These are phyloP conservation scores for Neopipo cinnamomea DNA, from an alignment of 2,113 vertebrate species.

Conservation along the genomic window DNA sequence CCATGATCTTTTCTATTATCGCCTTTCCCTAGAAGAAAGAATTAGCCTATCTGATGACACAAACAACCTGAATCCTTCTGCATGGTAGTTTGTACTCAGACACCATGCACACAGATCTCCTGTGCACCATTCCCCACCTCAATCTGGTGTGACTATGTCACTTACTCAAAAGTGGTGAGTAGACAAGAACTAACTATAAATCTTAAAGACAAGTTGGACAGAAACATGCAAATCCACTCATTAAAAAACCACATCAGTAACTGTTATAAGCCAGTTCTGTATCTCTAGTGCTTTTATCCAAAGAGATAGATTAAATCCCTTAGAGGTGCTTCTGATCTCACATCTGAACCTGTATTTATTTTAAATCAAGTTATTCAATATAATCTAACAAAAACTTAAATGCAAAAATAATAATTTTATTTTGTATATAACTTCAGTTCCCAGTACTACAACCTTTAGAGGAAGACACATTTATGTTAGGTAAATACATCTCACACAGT, in stretches of 20 bases:
- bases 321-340: neutral
- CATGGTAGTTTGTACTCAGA: neutral
- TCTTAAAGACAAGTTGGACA: neutral
- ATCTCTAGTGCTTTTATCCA: neutral
- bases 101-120: neutral
- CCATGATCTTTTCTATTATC: slow-evolving; percentile 17
- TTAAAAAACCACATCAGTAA: neutral
- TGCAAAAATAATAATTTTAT: neutral
- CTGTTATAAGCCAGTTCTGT: neutral
- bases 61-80: neutral
- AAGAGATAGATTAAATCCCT: neutral
- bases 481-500: neutral
- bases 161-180: neutral
- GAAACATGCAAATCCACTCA: neutral
- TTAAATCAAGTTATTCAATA: neutral
- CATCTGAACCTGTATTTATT: neutral
- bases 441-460: neutral
- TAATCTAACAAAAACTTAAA: neutral
- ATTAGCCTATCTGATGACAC: neutral
- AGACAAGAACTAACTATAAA: neutral
- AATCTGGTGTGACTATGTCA: neutral
- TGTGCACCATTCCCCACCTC: neutral
- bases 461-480: neutral
- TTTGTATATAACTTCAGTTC: neutral
- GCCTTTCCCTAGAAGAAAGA: slow-evolving; percentile 24